Conservation (phyloP, 2,888 invertebrate species). For the Hirtodrosophila confusa region DNA sequence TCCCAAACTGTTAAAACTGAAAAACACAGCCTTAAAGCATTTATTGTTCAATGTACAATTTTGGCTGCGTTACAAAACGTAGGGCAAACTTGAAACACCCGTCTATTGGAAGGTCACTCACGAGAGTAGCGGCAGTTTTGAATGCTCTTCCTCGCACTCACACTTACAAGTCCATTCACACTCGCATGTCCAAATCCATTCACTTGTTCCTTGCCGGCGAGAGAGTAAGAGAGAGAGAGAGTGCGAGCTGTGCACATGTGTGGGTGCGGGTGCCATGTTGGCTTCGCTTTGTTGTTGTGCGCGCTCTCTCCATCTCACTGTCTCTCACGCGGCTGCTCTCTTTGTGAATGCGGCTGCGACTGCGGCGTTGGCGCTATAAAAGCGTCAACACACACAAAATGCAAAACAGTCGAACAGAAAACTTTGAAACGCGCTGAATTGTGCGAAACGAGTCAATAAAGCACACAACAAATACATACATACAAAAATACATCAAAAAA, state of each 20-base stretch:
- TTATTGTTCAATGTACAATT: too few species aligned
- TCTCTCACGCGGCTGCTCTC: conserved; percentile 27
- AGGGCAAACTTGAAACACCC: neutral
- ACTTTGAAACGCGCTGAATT: conserved; percentile 58
- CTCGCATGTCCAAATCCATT: conserved; percentile 32
- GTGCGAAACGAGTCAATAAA: conserved; percentile 43
- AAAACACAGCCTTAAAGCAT: too few species aligned
- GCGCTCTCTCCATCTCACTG: conserved; percentile 6
- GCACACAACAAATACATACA: conserved; percentile 6
- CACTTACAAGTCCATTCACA: conserved; percentile 22
- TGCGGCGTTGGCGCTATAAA: conserved; percentile 56
- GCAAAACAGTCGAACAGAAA: conserved; percentile 67
- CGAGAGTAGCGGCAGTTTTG: conserved; percentile 16
- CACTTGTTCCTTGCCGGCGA: conserved; percentile 38
- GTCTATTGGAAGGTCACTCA: conserved; percentile 13
- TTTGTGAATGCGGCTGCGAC: conserved; percentile 32
- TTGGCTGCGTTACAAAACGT: neutral
- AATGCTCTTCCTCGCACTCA: conserved; percentile 24
- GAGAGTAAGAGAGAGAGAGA: conserved; percentile 12
- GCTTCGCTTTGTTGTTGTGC: conserved; percentile 17
- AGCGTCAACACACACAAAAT: conserved; percentile 56
- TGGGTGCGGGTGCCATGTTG: conserved; percentile 41
- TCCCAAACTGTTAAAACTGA: too few species aligned
- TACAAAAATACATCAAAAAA: conserved; percentile 32
- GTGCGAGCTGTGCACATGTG: conserved; percentile 26